phyloP scores from a whole-genome alignment of 2,888 invertebrate species.

The Xestia c-nigrum region DNA sequence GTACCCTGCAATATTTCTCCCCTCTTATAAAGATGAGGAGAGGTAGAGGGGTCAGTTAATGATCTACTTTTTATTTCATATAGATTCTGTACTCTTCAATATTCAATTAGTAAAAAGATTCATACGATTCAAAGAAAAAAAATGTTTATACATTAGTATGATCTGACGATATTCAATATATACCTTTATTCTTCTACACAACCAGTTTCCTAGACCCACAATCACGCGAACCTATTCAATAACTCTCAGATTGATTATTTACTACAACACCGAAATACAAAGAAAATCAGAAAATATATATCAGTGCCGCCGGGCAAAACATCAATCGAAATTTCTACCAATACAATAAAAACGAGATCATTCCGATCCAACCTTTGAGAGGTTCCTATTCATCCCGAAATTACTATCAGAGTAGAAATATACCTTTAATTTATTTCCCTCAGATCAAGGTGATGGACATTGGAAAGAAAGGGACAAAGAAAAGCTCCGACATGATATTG shows the following conservation, averaged over 20 bases:
- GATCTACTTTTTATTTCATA: neutral
- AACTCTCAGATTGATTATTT: conserved; percentile 42
- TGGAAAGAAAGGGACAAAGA: conserved; percentile 83
- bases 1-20: neutral
- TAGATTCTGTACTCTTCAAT: neutral
- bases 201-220: conserved; percentile 19
- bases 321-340: conserved; percentile 70
- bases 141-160: neutral
- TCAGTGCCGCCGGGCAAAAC: conserved; percentile 65
- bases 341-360: conserved; percentile 73
- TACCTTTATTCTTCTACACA: neutral
- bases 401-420: conserved; percentile 66
- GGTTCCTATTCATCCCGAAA: conserved; percentile 67
- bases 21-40: neutral
- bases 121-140: neutral
- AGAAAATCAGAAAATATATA: conserved; percentile 66
- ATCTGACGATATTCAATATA: neutral
- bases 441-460: conserved; percentile 85
- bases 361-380: conserved; percentile 64
- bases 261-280: conserved; percentile 51
- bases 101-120: neutral
- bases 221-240: conserved; percentile 19
- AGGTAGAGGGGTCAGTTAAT: neutral
- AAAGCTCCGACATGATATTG: conserved; percentile 80
- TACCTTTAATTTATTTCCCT: conserved; percentile 73